Percentiles rank a stretch among this genome's conserved stretches.
These are phyloP conservation scores for Parelbella ahira DNA, from an alignment of 2,888 invertebrate species.

Conservation along the genomic window DNA sequence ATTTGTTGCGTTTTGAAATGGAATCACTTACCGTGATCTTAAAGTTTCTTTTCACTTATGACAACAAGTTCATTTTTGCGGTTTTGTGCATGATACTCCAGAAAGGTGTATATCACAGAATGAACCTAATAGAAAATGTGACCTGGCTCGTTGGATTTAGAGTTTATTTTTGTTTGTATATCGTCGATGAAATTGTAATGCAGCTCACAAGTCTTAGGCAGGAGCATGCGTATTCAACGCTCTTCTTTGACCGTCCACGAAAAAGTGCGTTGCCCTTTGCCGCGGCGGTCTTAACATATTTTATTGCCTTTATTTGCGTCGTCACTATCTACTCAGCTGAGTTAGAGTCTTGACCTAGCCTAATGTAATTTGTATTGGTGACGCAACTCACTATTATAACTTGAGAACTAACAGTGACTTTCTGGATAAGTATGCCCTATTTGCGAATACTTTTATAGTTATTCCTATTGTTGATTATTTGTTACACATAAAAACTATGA, in stretches of 20 bases:
- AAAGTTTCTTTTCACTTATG: conserved; percentile 23
- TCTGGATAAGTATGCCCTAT: too few relatives aligned
- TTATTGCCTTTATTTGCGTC: conserved; percentile 50
- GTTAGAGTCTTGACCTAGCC: conserved; percentile 76
- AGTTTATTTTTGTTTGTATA: conserved; percentile 31
- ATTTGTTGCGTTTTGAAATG: conserved; percentile 4
- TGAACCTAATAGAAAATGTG: conserved; percentile 4
- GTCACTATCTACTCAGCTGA: conserved; percentile 56
- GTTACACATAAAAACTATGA: too few relatives aligned
- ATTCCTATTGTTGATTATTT: too few relatives aligned
- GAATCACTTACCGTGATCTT: conserved; percentile 14
- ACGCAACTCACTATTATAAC: too few relatives aligned
- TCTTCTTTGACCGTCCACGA: conserved; percentile 62
- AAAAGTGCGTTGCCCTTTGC: conserved; percentile 71
- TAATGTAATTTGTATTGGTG: conserved; percentile 65
- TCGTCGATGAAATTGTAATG: conserved; percentile 48
- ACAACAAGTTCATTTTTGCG: conserved; percentile 19
- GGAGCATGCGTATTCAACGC: conserved; percentile 47
- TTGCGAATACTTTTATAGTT: too few relatives aligned
- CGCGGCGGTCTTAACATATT: conserved; percentile 46
- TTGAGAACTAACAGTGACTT: too few relatives aligned
- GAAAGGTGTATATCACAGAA: conserved; percentile 9
- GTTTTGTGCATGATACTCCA: conserved; percentile 6
- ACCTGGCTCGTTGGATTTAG: conserved; percentile 23
- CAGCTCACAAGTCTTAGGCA: conserved; percentile 51